phyloP scores from a whole-genome alignment of 2,888 invertebrate genomes.

The Parnassius orleans region DNA sequence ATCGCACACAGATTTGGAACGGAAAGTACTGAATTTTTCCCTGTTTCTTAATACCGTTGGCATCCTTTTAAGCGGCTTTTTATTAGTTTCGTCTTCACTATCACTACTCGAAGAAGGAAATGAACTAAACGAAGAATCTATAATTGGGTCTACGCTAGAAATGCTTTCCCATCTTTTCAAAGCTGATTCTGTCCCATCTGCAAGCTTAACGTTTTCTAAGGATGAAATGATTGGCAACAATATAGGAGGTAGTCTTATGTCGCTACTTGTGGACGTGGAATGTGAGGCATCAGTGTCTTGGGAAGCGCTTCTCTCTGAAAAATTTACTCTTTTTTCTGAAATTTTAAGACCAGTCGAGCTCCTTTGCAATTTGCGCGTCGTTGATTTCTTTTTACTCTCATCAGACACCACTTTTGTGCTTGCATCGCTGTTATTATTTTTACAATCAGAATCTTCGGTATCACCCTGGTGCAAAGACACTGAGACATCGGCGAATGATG shows the following conservation, averaged over 20 bases:
- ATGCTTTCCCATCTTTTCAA: conserved; percentile 82
- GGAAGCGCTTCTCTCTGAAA: conserved; percentile 79
- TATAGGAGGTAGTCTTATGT: conserved; percentile 86
- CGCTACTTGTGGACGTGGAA: conserved; percentile 81
- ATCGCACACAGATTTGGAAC: conserved; percentile 76
- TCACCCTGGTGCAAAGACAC: conserved; percentile 54
- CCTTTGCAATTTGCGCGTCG: conserved; percentile 59
- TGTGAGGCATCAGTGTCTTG: conserved; percentile 83
- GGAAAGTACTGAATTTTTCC: conserved; percentile 64
- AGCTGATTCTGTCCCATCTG: conserved; percentile 63
- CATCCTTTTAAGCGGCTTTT: conserved; percentile 58
- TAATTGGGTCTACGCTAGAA: conserved; percentile 86
- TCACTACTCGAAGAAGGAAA: conserved; percentile 76
- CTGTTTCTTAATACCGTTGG: conserved; percentile 66
- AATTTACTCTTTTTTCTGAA: conserved; percentile 74
- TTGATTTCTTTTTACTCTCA: conserved; percentile 36
- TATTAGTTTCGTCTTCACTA: conserved; percentile 68
- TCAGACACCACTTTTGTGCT: conserved; percentile 46
- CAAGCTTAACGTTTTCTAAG: conserved; percentile 76
- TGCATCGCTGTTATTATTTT: conserved; percentile 50
- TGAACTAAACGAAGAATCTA: conserved; percentile 85
- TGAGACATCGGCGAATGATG: conserved; percentile 56
- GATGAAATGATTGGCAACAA: conserved; percentile 85
- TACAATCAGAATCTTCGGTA: conserved; percentile 57
- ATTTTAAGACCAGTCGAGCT: conserved; percentile 70